A percentile compares a stretch with the other conserved stretches of the same genome.
Conservation (phyloP, 2,797 vertebrate species). For the Centropyge bicolor region DNA sequence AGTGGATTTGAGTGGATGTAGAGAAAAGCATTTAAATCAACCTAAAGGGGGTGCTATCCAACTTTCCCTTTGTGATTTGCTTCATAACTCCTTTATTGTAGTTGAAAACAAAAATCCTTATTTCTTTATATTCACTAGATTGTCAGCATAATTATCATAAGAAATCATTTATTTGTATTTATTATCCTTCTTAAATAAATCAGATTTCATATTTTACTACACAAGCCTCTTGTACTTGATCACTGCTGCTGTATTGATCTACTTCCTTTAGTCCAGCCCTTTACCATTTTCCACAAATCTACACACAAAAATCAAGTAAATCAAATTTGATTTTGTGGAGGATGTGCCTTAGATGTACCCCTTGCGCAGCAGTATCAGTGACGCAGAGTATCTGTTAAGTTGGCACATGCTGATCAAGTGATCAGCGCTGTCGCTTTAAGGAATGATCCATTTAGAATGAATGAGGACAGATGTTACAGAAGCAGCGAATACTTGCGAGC, state of each 20-base stretch:
- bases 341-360: slow-evolving; percentile 12
- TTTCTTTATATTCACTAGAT: not conserved
- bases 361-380: slow-evolving; percentile 24
- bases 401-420: slow-evolving; percentile 63
- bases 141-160: not conserved
- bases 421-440: slow-evolving; percentile 76
- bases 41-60: not conserved
- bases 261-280: slow-evolving; percentile 12
- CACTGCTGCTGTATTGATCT: slow-evolving; percentile 5
- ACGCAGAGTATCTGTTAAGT: slow-evolving; percentile 53
- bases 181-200: slow-evolving; percentile 20
- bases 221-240: slow-evolving; percentile 10
- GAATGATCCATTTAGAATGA: slow-evolving; percentile 64
- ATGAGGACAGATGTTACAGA: slow-evolving; percentile 71
- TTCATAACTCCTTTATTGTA: slow-evolving; percentile 1
- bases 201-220: slow-evolving; percentile 10
- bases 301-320: slow-evolving; percentile 6
- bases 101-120: not conserved
- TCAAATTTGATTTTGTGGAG: slow-evolving; percentile 30
- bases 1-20: not conserved
- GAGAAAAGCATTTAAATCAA: not conserved
- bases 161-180: not conserved
- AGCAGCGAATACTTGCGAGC: slow-evolving; percentile 55
- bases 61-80: not conserved
- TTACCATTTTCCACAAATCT: not conserved